Evolutionary conservation across 2,888 invertebrate genomes (phyloP).

Genomic region (Ophion ventricosus): DNA sequence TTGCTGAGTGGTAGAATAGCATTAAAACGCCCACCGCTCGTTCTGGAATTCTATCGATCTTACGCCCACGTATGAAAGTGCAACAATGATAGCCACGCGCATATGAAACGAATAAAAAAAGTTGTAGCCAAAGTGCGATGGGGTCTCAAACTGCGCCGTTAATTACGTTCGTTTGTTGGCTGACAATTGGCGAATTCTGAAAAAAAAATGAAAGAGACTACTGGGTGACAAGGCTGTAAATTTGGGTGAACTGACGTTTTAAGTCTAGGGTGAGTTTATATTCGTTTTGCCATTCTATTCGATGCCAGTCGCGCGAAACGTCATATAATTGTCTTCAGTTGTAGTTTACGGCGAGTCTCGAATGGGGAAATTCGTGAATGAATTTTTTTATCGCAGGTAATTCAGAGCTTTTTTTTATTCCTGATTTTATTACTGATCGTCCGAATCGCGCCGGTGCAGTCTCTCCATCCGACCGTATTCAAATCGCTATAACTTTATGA

Average conservation of each 20-base stretch:
- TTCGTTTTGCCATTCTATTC: neutral
- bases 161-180: constrained; percentile 13
- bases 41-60: constrained; percentile 62
- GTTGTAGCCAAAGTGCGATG: neutral
- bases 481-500: too few species aligned
- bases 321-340: constrained; percentile 1
- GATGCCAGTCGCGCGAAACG: neutral
- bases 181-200: neutral
- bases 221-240: neutral
- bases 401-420: constrained; percentile 6
- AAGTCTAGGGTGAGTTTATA: neutral
- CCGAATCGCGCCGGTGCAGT: too few species aligned
- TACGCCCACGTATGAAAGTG: constrained; percentile 46
- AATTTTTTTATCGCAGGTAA: neutral
- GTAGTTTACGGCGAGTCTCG: neutral
- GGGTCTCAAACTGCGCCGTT: neutral
- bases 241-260: neutral
- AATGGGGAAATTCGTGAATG: neutral
- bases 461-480: too few species aligned
- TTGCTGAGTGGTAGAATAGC: constrained; percentile 36
- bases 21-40: constrained; percentile 57
- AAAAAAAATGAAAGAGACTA: neutral
- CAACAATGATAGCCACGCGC: constrained; percentile 4
- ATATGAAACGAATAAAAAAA: neutral
- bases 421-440: too few species aligned